Base-by-base conservation (phyloP, 2,113 vertebrate genomes). In the Heliornis fulica region DNA sequence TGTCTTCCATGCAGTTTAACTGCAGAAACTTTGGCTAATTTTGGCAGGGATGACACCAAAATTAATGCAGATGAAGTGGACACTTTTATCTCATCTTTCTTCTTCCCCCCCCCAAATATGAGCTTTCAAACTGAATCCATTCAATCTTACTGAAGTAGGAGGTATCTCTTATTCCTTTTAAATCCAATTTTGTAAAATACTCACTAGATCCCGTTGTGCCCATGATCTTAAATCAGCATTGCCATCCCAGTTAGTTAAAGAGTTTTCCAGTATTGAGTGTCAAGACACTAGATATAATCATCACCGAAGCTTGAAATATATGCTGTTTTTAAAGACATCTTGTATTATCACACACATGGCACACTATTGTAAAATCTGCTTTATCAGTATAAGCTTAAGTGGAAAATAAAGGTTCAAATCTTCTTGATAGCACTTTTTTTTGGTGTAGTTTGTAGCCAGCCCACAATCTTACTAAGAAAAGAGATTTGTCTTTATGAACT, bases 341-440 rank as follows among this genome's bases (percentile, higher is more conserved):
- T 29, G 22, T 68, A 83, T 96, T 97, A 94, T 95, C 94, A 50
- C 72, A 76, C 57, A 76, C 76, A 11, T 64, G 81, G 69, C 85
- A 93, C 25, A 12, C 72, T 87, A 89, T 96, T 96, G 86, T 96
- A 91, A 92, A 93, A 87, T 72, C 88, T 81, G 43, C 66, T 83
- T 96, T 95, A 96, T 97, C 96, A 36, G 80, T 69, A 75, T 40
- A 84, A 69, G 90, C 92, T 82, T 89, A 96, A 97, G 88, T 93
- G 92, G 89, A 96, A 97, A 96, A 95, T 95, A 94, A 96, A 96
- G 54, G 43, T 85, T 81, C 84, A 95, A 94, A 95, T 96, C 90
- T 95, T 78, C 92, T 89, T 57, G 90, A 93, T 96, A 82, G 66
- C 77, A 34, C 56, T 91, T 76, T 97, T 94, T 91, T 34, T 83